Base-by-base conservation (phyloP, 2,113 vertebrate genomes). In the Ochotona curzoniae region DNA sequence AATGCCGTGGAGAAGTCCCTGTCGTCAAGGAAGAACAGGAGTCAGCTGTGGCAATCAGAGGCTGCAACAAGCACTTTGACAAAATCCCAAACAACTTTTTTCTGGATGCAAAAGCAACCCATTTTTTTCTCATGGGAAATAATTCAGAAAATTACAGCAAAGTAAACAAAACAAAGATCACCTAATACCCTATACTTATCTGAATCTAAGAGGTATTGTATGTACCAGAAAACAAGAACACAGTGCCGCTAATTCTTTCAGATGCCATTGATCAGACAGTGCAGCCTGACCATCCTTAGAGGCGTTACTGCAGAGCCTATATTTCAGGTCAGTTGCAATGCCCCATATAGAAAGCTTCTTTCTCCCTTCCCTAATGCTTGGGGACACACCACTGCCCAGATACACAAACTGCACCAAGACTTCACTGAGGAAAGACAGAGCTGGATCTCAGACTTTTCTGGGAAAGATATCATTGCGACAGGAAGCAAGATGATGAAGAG, bases 1-100 rank as follows among this genome's bases (percentile, higher is more conserved):
- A 99, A 98, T 9, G 99, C 99, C 25, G 99, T 99, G 18, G 99
- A 99, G 98, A 99, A 99, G 97, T 99, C 99, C 98, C 99, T 99
- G 97, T 84, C 67, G 47, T 54, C 70, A 94, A 95, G 83, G 51
- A 94, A 91, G 69, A 95, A 93, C 64, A 79, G 70, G 76, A 94
- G 90, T 93, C 90, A 96, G 87, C 80, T 25, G 79, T 10, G 14
- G n/a, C 90, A 60, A 60, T 54, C 1, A 23, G 79, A 44, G 9
- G 32, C n/a, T n/a, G 78, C 3, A 30, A 20, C 35, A 25, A 47
- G 26, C 5, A 32, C 30, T 79, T 84, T 2, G 35, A 90, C 26
- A 20, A 57, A 18, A 57, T 26, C 78, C 49, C 57, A 79, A 79
- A n/a, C 78, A 73, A 78, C 23, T 63, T 61, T 78, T 76, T 54